Base-by-base conservation (phyloP, 1,140 invertebrate genomes). In the Monochamus saltuarius region DNA sequence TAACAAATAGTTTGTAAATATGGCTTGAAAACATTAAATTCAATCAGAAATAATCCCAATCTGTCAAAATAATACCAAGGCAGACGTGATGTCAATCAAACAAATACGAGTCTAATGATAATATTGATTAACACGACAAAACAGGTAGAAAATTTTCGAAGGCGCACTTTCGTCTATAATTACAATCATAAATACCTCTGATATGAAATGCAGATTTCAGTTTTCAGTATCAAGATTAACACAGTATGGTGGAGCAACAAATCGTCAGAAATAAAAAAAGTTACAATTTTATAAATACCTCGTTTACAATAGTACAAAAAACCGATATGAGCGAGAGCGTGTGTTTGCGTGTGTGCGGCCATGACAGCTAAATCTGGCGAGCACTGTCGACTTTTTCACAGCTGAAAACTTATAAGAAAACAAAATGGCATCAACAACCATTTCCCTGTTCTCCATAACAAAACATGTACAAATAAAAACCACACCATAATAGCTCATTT, bases 341-440 rank as follows among this genome's bases (percentile, higher is more conserved):
- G 22, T 29, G 52, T 42, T 17, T 13, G n/a, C n/a, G 40, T 13
- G 16, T 13, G 16, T 13, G 40, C 40, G 61, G 59, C 56, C 55
- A 53, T 61, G 59, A 60, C 63, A 65, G 56, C 63, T 61, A 35
- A 58, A 52, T 55, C 50, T 49, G 53, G 60, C 55, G 54, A 54
- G 39, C 49, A 35, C 49, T 35, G 49, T 51, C 43, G 61, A 49
- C 11, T 46, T 57, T 59, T 56, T 65, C 62, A 54, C 54, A 59
- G 68, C 68, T 70, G 68, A 70, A 70, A 70, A 70, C 66, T 67
- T 57, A 70, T 59, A 69, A 69, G 63, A 65, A 60, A 61, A 64
- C 49, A 66, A 51, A 51, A 51, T 51, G 49, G 49, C 29, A 35
- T 51, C 19, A 51, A 29, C 22, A 51, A 51, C 49, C 49, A 51